A percentile compares a stretch with the other conserved stretches of the same genome.
phyloP scores from a whole-genome alignment of 2,888 invertebrate genomes.

The Smittia sp. region DNA sequence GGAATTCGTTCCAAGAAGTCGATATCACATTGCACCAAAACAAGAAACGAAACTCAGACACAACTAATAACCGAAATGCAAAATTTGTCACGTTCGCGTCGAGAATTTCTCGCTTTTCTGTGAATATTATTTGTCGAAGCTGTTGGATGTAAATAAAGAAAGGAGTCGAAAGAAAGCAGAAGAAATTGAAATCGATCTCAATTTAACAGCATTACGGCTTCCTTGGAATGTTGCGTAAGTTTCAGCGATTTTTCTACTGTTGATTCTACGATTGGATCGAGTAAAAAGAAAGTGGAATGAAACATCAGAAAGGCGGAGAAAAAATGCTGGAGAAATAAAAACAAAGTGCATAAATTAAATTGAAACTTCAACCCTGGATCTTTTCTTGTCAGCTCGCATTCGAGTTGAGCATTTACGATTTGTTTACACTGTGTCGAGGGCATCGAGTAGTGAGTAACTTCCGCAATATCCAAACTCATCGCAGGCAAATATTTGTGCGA shows the following conservation, averaged over 20 bases:
- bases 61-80: neutral
- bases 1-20: neutral
- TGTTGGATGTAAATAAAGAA: slow-evolving; percentile 22
- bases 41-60: neutral
- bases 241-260: neutral
- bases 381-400: neutral
- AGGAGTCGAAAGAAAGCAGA: neutral
- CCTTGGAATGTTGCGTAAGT: neutral
- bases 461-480: slow-evolving; percentile 1
- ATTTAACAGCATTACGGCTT: slow-evolving; percentile 13
- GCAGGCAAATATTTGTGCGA: neutral
- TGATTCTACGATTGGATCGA: neutral
- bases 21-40: neutral
- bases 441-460: slow-evolving; percentile 9
- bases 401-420: neutral
- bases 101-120: neutral
- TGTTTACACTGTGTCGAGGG: neutral
- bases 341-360: slow-evolving; percentile 19
- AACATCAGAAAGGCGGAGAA: slow-evolving; percentile 27
- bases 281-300: neutral
- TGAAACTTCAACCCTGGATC: neutral
- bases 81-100: slow-evolving; percentile 21
- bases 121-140: slow-evolving; percentile 13
- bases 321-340: neutral
- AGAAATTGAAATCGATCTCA: slow-evolving; percentile 9